Evolutionary conservation across 2,888 invertebrate genomes (phyloP).

Genomic region (Torymus aiolomorphi): DNA sequence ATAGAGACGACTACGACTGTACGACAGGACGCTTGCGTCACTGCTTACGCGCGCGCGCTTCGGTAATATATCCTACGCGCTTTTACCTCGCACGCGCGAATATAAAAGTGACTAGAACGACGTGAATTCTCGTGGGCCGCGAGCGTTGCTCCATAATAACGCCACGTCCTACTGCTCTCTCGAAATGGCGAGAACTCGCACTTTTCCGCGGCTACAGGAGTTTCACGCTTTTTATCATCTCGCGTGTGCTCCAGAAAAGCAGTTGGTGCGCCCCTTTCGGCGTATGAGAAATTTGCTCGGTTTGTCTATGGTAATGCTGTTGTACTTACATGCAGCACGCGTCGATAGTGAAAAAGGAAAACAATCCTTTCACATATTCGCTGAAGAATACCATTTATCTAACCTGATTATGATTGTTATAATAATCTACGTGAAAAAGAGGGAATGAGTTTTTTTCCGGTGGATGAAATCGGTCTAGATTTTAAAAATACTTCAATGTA

Average conservation of each 20-base stretch:
- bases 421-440: no score
- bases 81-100: not conserved
- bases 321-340: no score
- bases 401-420: no score
- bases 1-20: slow-evolving; percentile 16
- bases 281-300: no score
- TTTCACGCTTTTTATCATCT: not conserved
- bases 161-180: slow-evolving; percentile 18
- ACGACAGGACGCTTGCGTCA: slow-evolving; percentile 46
- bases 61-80: slow-evolving; percentile 51
- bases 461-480: no score
- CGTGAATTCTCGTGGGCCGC: slow-evolving; percentile 52
- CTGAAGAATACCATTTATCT: no score
- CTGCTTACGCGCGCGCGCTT: slow-evolving; percentile 7
- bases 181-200: slow-evolving; percentile 38
- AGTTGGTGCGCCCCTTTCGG: not conserved
- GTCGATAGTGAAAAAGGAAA: no score
- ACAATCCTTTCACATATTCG: no score
- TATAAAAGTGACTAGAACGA: slow-evolving; percentile 34
- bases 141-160: slow-evolving; percentile 48
- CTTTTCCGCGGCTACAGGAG: slow-evolving; percentile 12
- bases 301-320: no score
- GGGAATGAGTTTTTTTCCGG: no score
- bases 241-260: not conserved
- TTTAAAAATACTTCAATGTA: no score